phyloP scores from a whole-genome alignment of 2,113 vertebrate genomes.

The Seriola aureovittata region DNA sequence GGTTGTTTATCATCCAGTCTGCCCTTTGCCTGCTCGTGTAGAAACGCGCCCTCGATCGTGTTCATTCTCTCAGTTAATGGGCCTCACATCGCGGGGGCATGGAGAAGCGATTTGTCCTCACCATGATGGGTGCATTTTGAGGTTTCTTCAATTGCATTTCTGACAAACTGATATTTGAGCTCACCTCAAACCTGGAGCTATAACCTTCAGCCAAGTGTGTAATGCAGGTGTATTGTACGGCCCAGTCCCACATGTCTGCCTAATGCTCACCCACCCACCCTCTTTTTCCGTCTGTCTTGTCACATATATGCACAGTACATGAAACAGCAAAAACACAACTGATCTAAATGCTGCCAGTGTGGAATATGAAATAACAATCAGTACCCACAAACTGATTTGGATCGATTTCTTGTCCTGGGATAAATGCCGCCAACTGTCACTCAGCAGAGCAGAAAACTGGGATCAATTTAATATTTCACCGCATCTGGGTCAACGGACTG shows the following conservation, averaged over 20 bases:
- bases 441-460: conserved; percentile 35
- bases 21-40: conserved; percentile 67
- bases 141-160: conserved; percentile 78
- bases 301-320: neutral
- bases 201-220: conserved; percentile 66
- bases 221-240: conserved; percentile 49
- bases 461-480: conserved; percentile 52
- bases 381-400: conserved; percentile 47
- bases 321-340: conserved; percentile 14
- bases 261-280: neutral
- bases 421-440: conserved; percentile 33
- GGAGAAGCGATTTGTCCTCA: conserved; percentile 72
- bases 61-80: conserved; percentile 77
- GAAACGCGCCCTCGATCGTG: conserved; percentile 74
- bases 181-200: conserved; percentile 54
- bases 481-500: conserved; percentile 20
- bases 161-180: conserved; percentile 78
- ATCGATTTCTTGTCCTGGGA: conserved; percentile 55
- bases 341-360: conserved; percentile 13
- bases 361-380: conserved; percentile 48
- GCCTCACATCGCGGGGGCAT: conserved; percentile 66
- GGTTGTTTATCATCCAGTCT: conserved; percentile 79
- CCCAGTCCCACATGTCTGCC: conserved; percentile 32
- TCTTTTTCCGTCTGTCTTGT: neutral
- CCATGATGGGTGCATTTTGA: conserved; percentile 72